These are phyloP conservation scores for Dermatemys mawii DNA, from an alignment of 2,113 vertebrate species.

Conservation along the genomic window DNA sequence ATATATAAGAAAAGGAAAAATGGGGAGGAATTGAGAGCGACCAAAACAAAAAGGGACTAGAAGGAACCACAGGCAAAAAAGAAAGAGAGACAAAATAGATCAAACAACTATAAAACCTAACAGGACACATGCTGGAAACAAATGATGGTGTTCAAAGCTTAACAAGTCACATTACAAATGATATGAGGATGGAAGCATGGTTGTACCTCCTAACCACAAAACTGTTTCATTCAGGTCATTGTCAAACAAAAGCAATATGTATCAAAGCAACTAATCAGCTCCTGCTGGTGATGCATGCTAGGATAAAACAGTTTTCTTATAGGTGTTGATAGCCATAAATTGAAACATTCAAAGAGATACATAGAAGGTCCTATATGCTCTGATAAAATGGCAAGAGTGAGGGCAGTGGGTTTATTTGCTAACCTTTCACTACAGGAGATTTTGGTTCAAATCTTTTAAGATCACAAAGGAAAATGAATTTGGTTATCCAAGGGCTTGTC, in stretches of 20 bases:
- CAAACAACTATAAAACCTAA: slow-evolving; percentile 35
- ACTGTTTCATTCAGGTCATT: slow-evolving; percentile 13
- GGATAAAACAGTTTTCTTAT: not conserved
- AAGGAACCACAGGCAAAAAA: not conserved
- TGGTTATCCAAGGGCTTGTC: not conserved
- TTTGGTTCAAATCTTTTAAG: slow-evolving; percentile 18
- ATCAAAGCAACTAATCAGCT: not conserved
- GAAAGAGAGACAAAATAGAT: not conserved
- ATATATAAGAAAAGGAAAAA: not conserved
- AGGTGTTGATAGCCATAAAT: not conserved
- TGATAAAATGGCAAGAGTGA: not conserved
- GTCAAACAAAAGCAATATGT: not conserved
- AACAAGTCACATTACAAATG: not conserved
- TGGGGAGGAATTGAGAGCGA: not conserved
- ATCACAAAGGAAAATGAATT: not conserved
- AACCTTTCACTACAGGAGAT: slow-evolving; percentile 24
- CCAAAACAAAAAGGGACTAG: not conserved
- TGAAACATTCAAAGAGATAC: not conserved
- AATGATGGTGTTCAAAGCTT: slow-evolving; percentile 28
- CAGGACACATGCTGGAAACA: not conserved
- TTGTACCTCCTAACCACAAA: slow-evolving; percentile 3
- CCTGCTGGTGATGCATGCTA: not conserved
- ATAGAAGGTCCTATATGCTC: not conserved
- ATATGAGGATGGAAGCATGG: not conserved
- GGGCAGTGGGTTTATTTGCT: not conserved